Evolutionary conservation across 2,113 vertebrate species (phyloP).

Genomic region (Eublepharis macularius): DNA sequence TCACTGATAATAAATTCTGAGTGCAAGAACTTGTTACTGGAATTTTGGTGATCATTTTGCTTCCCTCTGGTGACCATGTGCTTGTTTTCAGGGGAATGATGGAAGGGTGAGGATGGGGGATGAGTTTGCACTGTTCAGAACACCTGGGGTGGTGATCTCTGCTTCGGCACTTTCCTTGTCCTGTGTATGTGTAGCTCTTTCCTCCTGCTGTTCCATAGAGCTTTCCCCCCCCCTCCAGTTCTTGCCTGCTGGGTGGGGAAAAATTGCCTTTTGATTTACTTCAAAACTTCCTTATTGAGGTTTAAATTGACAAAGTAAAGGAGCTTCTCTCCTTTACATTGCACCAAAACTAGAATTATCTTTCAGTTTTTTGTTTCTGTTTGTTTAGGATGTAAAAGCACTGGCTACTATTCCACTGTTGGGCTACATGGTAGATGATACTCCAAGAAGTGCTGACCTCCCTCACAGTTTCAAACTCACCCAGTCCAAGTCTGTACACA

Average conservation of each 20-base stretch:
- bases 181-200: background rate
- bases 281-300: background rate
- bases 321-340: background rate
- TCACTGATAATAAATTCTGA: background rate
- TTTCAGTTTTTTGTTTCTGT: conserved; percentile 9
- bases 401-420: conserved; percentile 94
- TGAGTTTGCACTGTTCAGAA: background rate
- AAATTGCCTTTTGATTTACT: background rate
- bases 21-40: background rate
- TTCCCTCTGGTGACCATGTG: background rate
- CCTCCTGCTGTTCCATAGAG: background rate
- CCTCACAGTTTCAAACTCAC: conserved; percentile 90
- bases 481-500: conserved; percentile 94
- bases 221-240: background rate
- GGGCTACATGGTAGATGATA: conserved; percentile 90
- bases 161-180: background rate
- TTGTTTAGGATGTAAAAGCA: conserved; percentile 91
- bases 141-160: background rate
- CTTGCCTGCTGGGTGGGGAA: background rate
- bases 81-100: background rate
- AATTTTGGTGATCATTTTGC: background rate
- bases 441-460: conserved; percentile 79
- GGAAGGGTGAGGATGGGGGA: background rate
- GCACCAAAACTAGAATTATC: background rate
- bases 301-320: background rate